phyloP scores from a whole-genome alignment of 2,888 invertebrate species.

The Euphydryas editha region DNA sequence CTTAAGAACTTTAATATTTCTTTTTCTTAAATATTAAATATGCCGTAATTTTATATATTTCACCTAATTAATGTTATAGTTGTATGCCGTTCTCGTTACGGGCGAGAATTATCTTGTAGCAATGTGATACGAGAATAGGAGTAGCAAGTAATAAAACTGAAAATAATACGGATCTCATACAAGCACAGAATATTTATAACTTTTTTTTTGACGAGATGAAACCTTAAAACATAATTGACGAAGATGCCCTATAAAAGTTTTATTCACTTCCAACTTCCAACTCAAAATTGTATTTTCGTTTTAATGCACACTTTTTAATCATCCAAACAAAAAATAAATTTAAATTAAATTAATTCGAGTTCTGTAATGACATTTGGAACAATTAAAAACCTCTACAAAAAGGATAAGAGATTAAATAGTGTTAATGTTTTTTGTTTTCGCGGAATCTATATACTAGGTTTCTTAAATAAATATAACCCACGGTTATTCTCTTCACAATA shows the following conservation, averaged over 20 bases:
- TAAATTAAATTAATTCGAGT: no score
- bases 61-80: background rate
- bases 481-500: no score
- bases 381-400: no score
- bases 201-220: slow-evolving; percentile 17
- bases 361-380: no score
- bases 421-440: no score
- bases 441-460: no score
- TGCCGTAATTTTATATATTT: background rate
- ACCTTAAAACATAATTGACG: slow-evolving; percentile 28
- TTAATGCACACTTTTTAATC: background rate
- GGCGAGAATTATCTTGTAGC: background rate
- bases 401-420: no score
- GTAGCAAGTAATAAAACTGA: slow-evolving; percentile 3
- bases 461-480: no score
- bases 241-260: slow-evolving; percentile 26
- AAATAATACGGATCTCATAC: background rate
- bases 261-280: slow-evolving; percentile 23
- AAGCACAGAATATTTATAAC: slow-evolving; percentile 3
- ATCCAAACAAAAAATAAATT: no score
- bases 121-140: background rate
- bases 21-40: background rate
- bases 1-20: background rate
- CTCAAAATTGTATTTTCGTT: slow-evolving; percentile 7
- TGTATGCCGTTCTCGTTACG: background rate